Percentiles rank a stretch among this genome's conserved stretches.
These are phyloP conservation scores for Cenopis cana DNA, from an alignment of 2,888 invertebrate genomes.

Conservation along the genomic window DNA sequence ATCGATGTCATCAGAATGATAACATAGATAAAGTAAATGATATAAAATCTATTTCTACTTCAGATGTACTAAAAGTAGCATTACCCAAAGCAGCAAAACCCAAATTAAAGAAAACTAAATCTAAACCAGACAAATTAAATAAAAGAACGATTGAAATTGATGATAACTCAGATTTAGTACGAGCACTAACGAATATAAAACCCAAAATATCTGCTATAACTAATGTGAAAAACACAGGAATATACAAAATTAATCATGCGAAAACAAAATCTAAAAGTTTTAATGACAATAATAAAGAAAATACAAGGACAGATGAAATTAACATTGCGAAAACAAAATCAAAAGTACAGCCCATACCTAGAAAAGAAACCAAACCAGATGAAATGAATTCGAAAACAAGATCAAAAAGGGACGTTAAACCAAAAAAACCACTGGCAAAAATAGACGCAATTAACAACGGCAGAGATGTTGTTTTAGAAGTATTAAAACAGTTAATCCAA, in stretches of 20 bases:
- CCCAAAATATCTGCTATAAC: too few species aligned
- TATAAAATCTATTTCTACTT: neutral
- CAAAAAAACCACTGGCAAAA: neutral
- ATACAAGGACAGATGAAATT: too few species aligned
- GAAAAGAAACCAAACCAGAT: neutral
- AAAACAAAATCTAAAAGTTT: too few species aligned
- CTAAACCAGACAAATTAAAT: neutral
- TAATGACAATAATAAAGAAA: too few species aligned
- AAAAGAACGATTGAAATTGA: neutral
- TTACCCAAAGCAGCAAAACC: neutral
- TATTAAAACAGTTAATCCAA: neutral
- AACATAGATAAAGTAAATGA: neutral
- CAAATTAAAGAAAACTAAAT: neutral
- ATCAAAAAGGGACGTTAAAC: neutral
- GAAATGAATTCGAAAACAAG: neutral
- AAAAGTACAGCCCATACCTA: neutral
- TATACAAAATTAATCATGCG: too few species aligned
- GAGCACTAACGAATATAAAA: neutral
- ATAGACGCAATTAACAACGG: neutral
- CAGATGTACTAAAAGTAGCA: neutral
- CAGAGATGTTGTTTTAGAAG: conserved; percentile 3
- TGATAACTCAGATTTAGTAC: neutral
- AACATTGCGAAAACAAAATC: neutral
- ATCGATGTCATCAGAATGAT: neutral
- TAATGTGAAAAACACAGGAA: too few species aligned